Base-by-base conservation (phyloP, 2,797 vertebrate species). In the Onychomys leucogaster region DNA sequence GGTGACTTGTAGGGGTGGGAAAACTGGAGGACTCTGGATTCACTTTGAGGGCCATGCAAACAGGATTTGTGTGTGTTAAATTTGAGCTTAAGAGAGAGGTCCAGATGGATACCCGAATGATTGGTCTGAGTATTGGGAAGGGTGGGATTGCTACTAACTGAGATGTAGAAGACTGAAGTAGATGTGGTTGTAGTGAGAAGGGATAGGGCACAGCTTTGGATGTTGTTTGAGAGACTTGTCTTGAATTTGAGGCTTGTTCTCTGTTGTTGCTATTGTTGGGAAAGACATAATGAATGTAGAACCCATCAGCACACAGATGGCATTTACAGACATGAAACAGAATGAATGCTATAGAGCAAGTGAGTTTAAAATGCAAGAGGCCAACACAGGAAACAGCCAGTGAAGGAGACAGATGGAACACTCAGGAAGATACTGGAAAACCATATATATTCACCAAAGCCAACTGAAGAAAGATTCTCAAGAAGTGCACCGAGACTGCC, bases 341-440 rank as follows among this genome's bases (percentile, higher is more conserved):
- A 49, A n/a, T 88, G 27, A 88, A 34, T 91, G 55, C 27, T 10
- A n/a, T 29, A 85, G 76, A 76, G 21, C 57, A 71, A 59, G 11
- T 82, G 19, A 21, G 34, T 83, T 96, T 76, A 85, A 92, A 90
- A 59, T 41, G 46, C 57, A 87, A 49, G 91, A 61, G 29, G 37
- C 71, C n/a, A 43, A n/a, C 21, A 89, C 71, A 63, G 32, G 52
- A 85, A 89, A 94, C 71, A 83, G 27, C 17, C n/a, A 80, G 63
- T 19, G 37, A 90, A 57, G 55, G 7, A 25, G 41, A 85, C 65
- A 57, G 46, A 78, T 37, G 34, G 9, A 19, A 41, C 12, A 80
- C 12, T 41, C 34, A 52, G 67, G 77, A 65, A 82, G 34, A 32
- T 52, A 5, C 2, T 91, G n/a, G 69, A 32, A 91, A 90, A n/a